Evolutionary conservation across 2,113 vertebrate species (phyloP).

Genomic region (Cyprinodon tularosa): DNA sequence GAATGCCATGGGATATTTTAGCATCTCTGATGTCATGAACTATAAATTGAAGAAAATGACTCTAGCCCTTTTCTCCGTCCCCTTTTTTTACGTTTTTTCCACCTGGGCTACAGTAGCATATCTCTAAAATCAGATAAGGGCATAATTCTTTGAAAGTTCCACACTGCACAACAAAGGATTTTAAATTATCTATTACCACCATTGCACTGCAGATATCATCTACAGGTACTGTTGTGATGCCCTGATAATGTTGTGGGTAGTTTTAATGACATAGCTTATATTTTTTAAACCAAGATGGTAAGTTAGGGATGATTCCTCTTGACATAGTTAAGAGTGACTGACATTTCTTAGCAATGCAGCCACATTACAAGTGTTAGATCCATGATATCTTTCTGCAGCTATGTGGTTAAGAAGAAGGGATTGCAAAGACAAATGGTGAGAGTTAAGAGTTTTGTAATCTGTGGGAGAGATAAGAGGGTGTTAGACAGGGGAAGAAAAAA

Average conservation of each 20-base stretch:
- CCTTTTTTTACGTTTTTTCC: no score
- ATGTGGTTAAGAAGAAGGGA: conserved; percentile 19
- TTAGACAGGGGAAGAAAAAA: conserved; percentile 21
- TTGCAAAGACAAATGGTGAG: conserved; percentile 12
- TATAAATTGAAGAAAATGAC: no score
- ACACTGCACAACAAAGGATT: not conserved
- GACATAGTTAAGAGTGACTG: conserved; percentile 5
- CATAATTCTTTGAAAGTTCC: not conserved
- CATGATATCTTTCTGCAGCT: conserved; percentile 2
- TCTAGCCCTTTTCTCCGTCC: no score
- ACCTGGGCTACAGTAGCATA: no score
- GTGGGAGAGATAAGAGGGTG: conserved; percentile 21
- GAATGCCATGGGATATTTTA: no score
- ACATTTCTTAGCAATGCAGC: conserved; percentile 27
- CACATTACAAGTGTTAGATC: conserved; percentile 27
- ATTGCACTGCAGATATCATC: not conserved
- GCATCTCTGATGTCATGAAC: no score
- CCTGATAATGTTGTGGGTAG: not conserved
- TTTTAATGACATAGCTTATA: not conserved
- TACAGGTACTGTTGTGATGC: not conserved
- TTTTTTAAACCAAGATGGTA: not conserved
- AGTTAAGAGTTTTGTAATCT: conserved; percentile 10
- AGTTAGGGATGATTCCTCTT: conserved; percentile 24
- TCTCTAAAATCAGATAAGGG: not conserved
- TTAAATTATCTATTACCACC: not conserved